Conservation (phyloP, 2,113 vertebrate genomes). For the Craseonycteris thonglongyai region DNA sequence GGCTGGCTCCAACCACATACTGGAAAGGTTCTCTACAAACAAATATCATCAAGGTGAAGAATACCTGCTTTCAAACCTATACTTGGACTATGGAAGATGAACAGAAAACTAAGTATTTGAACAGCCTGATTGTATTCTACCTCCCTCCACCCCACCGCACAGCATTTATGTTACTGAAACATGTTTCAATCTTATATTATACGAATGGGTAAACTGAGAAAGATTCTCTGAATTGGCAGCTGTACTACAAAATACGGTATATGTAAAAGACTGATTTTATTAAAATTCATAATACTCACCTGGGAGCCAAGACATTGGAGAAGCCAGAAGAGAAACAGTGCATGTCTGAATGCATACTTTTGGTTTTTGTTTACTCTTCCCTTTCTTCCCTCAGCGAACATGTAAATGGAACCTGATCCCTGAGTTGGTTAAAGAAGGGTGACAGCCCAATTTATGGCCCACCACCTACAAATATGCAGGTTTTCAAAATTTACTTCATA, state of each 20-base stretch:
- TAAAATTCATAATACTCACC: not conserved
- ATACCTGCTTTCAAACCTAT: not conserved
- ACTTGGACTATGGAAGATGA: not conserved
- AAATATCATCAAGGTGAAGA: not conserved
- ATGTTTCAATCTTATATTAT: not conserved
- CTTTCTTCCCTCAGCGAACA: not conserved
- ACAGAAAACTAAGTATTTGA: not conserved
- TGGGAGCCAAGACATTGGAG: not conserved
- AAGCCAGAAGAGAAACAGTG: not conserved
- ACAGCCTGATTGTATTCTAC: not conserved
- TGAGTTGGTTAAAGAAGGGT: not conserved
- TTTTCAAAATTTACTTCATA: not conserved
- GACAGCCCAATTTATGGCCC: not conserved
- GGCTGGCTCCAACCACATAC: not conserved
- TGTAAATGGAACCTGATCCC: not conserved
- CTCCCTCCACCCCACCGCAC: not conserved
- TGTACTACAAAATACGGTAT: not conserved
- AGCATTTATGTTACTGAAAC: not conserved
- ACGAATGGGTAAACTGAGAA: not conserved
- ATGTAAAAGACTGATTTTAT: not conserved
- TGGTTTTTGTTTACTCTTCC: not conserved
- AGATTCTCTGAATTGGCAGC: not conserved
- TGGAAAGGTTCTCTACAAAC: not conserved
- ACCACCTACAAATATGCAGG: not conserved
- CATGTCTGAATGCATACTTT: not conserved